A percentile compares a stretch with the other conserved stretches of the same genome.
Conservation (phyloP, 2,888 invertebrate genomes). For the Coleophora deauratella region DNA sequence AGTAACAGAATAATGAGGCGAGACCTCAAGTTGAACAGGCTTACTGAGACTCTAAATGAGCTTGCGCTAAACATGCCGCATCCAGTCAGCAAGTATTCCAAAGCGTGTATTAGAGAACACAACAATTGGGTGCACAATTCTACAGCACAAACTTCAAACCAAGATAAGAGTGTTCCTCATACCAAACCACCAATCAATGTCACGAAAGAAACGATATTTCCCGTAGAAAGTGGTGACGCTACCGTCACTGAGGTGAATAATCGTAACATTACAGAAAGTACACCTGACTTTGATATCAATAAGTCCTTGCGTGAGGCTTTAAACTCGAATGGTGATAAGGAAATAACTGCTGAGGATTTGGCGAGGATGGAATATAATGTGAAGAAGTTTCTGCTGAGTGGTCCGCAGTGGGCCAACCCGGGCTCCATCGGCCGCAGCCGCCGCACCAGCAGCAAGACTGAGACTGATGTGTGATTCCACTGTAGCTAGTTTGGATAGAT, state of each 20-base stretch:
- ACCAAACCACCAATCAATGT: conserved; percentile 41
- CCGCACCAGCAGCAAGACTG: conserved; percentile 70
- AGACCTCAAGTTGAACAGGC: conserved; percentile 50
- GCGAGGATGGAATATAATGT: conserved; percentile 85
- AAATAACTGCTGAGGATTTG: conserved; percentile 73
- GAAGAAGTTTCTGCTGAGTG: conserved; percentile 81
- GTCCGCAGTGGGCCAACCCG: conserved; percentile 55
- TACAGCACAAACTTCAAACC: conserved; percentile 20
- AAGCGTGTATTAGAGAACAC: conserved; percentile 44
- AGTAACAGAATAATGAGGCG: conserved; percentile 39
- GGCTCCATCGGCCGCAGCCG: conserved; percentile 46
- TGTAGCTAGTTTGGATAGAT: conserved; percentile 30
- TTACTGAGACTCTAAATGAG: conserved; percentile 60
- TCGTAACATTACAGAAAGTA: conserved; percentile 24
- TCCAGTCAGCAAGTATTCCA: conserved; percentile 63
- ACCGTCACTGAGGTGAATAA: conserved; percentile 49
- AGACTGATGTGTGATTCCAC: conserved; percentile 69
- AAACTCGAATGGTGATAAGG: conserved; percentile 46
- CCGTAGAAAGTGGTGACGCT: conserved; percentile 52
- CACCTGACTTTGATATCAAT: conserved; percentile 12
- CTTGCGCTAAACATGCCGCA: conserved; percentile 66
- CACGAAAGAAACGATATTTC: conserved; percentile 61
- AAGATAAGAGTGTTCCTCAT: conserved; percentile 28
- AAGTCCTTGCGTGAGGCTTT: conserved; percentile 40
- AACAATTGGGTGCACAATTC: conserved; percentile 43